These are phyloP conservation scores for Drosophila seguyi DNA, from an alignment of 1,140 invertebrate species.

Conservation along the genomic window DNA sequence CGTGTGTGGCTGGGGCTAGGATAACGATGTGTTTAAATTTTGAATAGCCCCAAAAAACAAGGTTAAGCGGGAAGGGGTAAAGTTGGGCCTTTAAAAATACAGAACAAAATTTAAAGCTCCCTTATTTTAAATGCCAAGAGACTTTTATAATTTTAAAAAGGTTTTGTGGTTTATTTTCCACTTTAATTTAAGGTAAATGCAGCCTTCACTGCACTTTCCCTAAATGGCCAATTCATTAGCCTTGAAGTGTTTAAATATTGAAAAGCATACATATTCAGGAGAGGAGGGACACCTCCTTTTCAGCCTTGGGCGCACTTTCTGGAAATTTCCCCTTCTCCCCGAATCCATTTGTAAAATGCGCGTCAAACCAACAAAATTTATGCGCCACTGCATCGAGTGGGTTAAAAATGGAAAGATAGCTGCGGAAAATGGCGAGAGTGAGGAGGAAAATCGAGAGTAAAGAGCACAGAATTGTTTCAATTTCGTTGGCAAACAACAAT, in stretches of 20 bases:
- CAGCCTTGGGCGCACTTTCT: not conserved
- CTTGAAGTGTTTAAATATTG: conserved; percentile 44
- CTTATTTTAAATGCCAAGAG: not conserved
- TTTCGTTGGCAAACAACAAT: conserved; percentile 74
- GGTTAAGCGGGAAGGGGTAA: not conserved
- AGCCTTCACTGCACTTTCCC: conserved; percentile 6
- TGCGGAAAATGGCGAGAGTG: conserved; percentile 11
- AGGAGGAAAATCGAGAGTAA: conserved; percentile 22
- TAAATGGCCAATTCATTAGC: conserved; percentile 46
- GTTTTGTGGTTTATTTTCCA: not conserved
- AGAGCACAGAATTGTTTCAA: conserved; percentile 69
- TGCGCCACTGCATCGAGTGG: conserved; percentile 63
- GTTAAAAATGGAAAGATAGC: conserved; percentile 2
- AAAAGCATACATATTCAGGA: conserved; percentile 28
- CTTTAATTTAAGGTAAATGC: not conserved
- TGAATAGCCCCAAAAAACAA: conserved; percentile 6
- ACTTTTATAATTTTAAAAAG: not conserved
- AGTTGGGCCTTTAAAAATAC: not conserved
- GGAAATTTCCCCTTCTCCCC: not conserved
- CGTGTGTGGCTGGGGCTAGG: not conserved
- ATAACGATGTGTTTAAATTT: conserved; percentile 29
- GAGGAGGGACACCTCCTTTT: not conserved
- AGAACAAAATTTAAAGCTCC: not conserved
- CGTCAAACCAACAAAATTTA: conserved; percentile 64
- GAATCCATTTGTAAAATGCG: conserved; percentile 21